Base-by-base conservation (phyloP, 2,113 vertebrate species). In the Nerophis ophidion region DNA sequence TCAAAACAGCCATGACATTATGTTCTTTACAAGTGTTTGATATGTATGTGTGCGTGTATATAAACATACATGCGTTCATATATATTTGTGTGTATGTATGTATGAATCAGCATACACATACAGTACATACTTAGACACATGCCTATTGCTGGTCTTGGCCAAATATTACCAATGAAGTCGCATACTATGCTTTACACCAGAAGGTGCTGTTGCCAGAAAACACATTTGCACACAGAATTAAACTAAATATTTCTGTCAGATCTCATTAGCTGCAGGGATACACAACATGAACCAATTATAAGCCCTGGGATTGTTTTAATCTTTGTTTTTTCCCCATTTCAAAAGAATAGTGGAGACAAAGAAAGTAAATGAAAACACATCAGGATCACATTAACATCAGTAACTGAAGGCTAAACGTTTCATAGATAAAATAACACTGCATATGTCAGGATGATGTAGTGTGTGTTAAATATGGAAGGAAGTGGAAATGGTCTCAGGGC, bases 201-300 rank as follows among this genome's bases (percentile, higher is more conserved):
- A 56, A 6, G 54, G n/a, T 11, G 16, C 16, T 56, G 38, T 55
- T 40, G 10, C 3, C 10, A 16, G 16, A 8, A 12, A 8, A 11
- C 5, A 26, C 1, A 26, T 26, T 26, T 26, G 26, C 4, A 26
- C 26, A 26, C 26, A 26, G 26, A 26, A 26, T 3, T 26, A 26
- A 26, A 26, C 3, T 26, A 26, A 4, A 5, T 54, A 8, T 8
- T 52, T 52, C 26, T 34, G 15, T 54, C 52, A 4, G 35, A 38
- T 34, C 19, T 19, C 51, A 36, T n/a, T 38, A 1, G 34, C 5
- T 8, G 14, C 53, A 40, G 5, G 53, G 10, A 36, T 16, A 16
- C 1, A 38, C 35, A 55, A 40, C n/a, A 55, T 40, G 53, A 55
- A 55, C 7, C 53, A 55, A 55, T 55, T 55, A 55, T 9, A 38